Conservation (phyloP, 2,113 vertebrate species). For the Oophaga pumilio region DNA sequence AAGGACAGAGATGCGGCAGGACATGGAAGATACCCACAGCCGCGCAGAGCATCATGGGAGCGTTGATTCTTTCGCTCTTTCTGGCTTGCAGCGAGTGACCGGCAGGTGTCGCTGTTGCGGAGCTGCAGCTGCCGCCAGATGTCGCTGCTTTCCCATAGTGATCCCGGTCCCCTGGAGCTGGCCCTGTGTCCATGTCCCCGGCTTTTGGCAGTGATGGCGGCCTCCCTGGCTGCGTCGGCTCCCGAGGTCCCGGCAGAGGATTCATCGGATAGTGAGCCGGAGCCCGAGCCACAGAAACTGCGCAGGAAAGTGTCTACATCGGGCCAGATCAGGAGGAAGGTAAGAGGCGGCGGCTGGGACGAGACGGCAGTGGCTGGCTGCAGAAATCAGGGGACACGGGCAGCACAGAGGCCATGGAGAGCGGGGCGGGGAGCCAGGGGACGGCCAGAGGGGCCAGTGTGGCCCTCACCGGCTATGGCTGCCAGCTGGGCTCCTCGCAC, state of each 20-base stretch:
- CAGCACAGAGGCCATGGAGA: not conserved
- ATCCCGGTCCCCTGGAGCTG: constrained; percentile 41
- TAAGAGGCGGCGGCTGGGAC: not conserved
- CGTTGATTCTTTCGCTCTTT: not conserved
- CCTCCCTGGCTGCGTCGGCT: constrained; percentile 46
- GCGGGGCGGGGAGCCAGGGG: not conserved
- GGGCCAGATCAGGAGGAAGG: constrained; percentile 51
- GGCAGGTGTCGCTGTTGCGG: constrained; percentile 4
- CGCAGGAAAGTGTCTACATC: constrained; percentile 52
- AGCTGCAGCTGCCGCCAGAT: not conserved
- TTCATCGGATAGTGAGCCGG: constrained; percentile 53
- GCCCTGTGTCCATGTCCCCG: constrained; percentile 52
- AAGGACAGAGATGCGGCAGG: not conserved
- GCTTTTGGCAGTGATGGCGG: constrained; percentile 53
- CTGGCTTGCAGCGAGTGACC: not conserved
- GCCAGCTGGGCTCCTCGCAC: not conserved
- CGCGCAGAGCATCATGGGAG: constrained; percentile 29
- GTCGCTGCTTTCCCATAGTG: not conserved
- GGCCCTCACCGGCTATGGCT: not conserved
- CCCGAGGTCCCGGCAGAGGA: constrained; percentile 49
- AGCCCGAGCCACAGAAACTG: constrained; percentile 53
- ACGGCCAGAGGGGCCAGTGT: not conserved
- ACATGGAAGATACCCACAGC: not conserved
- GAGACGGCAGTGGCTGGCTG: not conserved
- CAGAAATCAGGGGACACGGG: constrained; percentile 2